These are phyloP conservation scores for Lasius fuliginosus DNA, from an alignment of 2,888 invertebrate genomes.

Conservation along the genomic window DNA sequence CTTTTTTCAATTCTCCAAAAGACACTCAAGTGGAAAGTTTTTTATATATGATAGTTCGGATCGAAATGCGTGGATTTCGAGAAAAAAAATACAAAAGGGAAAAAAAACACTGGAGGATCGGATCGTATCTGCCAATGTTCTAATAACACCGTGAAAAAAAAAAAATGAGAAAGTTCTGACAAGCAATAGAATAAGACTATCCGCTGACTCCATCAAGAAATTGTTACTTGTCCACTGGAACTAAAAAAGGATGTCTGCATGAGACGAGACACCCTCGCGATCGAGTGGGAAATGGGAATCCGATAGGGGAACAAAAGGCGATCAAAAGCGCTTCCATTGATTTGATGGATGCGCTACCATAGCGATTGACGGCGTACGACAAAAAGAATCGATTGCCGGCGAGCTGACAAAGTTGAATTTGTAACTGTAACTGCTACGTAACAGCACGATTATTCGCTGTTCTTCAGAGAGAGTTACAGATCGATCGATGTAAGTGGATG, in stretches of 20 bases:
- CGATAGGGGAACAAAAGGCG: constrained; percentile 27
- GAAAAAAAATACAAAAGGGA: constrained; percentile 48
- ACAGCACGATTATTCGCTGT: constrained; percentile 14
- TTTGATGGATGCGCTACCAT: constrained; percentile 46
- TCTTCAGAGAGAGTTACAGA: background rate
- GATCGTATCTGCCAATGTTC: background rate
- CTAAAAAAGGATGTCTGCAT: constrained; percentile 17
- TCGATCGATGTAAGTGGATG: constrained; percentile 36
- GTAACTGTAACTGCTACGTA: constrained; percentile 27
- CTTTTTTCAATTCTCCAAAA: constrained; percentile 51
- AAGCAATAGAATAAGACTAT: constrained; percentile 35
- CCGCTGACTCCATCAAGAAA: constrained; percentile 43
- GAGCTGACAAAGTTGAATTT: constrained; percentile 42
- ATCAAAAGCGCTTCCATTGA: constrained; percentile 28
- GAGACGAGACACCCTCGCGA: background rate
- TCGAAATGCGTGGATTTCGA: constrained; percentile 35
- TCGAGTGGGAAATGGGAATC: constrained; percentile 16
- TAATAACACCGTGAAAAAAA: constrained; percentile 49
- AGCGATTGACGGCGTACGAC: constrained; percentile 11
- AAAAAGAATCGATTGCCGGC: constrained; percentile 46
- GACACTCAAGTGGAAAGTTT: constrained; percentile 45
- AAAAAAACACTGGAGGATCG: constrained; percentile 37
- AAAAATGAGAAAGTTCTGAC: constrained; percentile 34
- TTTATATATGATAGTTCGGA: constrained; percentile 55
- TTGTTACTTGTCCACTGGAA: constrained; percentile 30